phyloP scores from a whole-genome alignment of 2,888 invertebrate genomes.

The Orthosia incerta region DNA sequence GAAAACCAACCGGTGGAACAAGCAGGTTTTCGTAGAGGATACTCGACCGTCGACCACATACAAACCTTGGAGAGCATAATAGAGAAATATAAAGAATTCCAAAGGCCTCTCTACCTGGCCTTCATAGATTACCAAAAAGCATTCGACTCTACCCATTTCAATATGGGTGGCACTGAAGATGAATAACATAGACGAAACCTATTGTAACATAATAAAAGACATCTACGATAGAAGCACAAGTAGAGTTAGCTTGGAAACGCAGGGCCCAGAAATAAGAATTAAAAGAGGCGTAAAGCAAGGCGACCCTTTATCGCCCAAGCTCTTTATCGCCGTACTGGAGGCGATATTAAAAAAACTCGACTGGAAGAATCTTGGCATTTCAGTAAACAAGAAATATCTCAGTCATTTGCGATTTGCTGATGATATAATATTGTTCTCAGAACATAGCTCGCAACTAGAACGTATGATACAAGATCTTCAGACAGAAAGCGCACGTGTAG shows the following conservation, averaged over 20 bases:
- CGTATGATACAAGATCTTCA: too few species aligned
- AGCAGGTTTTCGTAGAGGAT: neutral
- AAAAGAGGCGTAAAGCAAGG: neutral
- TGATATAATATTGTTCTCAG: neutral
- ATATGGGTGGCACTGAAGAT: too few species aligned
- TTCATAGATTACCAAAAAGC: too few species aligned
- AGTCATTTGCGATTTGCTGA: neutral
- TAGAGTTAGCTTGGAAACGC: neutral
- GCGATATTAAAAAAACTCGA: neutral
- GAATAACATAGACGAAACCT: neutral
- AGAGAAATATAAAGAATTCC: neutral
- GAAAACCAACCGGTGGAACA: too few species aligned
- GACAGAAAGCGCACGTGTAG: too few species aligned
- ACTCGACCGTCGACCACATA: neutral
- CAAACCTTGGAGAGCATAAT: neutral
- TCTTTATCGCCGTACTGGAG: neutral
- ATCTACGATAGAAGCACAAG: neutral
- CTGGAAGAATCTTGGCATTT: neutral
- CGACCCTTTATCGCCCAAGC: neutral
- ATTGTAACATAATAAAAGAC: neutral
- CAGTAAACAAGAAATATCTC: neutral
- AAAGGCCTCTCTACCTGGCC: neutral
- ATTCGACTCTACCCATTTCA: too few species aligned
- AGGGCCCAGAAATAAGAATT: too few species aligned
- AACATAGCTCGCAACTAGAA: too few species aligned